These are phyloP conservation scores for Salmo trutta DNA, from an alignment of 2,797 vertebrate genomes.

Conservation along the genomic window DNA sequence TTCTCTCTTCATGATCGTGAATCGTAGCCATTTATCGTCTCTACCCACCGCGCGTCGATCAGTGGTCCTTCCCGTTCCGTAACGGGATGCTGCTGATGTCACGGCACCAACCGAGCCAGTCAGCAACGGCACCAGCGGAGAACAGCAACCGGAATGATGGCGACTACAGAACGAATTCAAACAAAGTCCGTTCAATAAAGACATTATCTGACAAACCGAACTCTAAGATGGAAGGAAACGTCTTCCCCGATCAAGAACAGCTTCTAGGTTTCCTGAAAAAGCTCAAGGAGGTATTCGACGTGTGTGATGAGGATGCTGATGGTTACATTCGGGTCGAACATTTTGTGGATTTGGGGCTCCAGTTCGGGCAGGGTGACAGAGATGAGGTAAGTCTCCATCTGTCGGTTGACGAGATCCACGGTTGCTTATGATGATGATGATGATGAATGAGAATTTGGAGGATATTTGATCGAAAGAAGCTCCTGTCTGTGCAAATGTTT, in stretches of 20 bases:
- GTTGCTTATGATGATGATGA: not conserved
- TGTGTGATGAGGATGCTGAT: slow-evolving; percentile 82
- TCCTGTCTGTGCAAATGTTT: not conserved
- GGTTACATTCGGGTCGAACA: slow-evolving; percentile 84
- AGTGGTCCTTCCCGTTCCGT: slow-evolving; percentile 8
- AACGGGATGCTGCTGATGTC: slow-evolving; percentile 47
- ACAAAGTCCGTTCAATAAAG: slow-evolving; percentile 17
- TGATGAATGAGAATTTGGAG: not conserved
- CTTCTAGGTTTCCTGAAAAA: slow-evolving; percentile 71
- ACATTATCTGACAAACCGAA: not conserved
- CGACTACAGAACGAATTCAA: slow-evolving; percentile 24
- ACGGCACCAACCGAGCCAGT: slow-evolving; percentile 22
- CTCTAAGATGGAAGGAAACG: slow-evolving; percentile 69
- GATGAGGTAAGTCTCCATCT: slow-evolving; percentile 80
- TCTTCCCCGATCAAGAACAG: slow-evolving; percentile 69
- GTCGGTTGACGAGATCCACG: not conserved
- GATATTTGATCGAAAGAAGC: not conserved
- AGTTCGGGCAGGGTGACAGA: slow-evolving; percentile 81
- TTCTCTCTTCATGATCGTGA: not conserved
- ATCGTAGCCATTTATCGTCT: slow-evolving; percentile 41
- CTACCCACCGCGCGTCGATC: slow-evolving; percentile 3
- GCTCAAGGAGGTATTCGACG: slow-evolving; percentile 85
- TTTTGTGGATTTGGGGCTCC: slow-evolving; percentile 77
- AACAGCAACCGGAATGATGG: slow-evolving; percentile 43
- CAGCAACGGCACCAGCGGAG: slow-evolving; percentile 44